Conservation (phyloP, 2,113 vertebrate species). For the Sinocyclocheilus rhinocerous region DNA sequence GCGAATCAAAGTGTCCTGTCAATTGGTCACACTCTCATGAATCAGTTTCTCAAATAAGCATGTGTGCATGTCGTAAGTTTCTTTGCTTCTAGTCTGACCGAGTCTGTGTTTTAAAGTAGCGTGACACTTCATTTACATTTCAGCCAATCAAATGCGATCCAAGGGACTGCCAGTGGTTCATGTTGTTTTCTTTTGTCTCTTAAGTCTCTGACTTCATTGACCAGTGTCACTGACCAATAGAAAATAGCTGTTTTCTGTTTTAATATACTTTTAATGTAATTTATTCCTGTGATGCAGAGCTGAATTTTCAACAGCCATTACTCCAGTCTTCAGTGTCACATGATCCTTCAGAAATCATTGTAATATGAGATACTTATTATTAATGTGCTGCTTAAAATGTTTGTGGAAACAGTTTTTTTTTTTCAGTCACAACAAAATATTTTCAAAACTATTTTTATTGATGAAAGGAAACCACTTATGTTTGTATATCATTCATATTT, state of each 20-base stretch:
- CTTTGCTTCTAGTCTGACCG: slow-evolving; percentile 19
- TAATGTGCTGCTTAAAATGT: too few relatives aligned
- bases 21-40: not conserved
- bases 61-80: slow-evolving; percentile 6
- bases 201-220: slow-evolving; percentile 3
- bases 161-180: not conserved
- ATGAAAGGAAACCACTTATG: not conserved
- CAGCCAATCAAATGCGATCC: slow-evolving; percentile 1
- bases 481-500: not conserved
- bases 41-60: not conserved
- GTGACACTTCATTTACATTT: slow-evolving; percentile 39
- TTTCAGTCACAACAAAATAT: too few relatives aligned
- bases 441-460: not conserved
- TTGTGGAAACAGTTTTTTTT: too few relatives aligned
- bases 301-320: too few relatives aligned
- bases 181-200: slow-evolving; percentile 1
- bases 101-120: not conserved
- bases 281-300: too few relatives aligned
- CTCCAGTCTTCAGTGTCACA: too few relatives aligned
- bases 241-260: not conserved
- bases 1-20: slow-evolving; percentile 2
- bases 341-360: too few relatives aligned
- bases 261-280: too few relatives aligned
- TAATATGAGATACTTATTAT: too few relatives aligned
- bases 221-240: not conserved